phyloP scores from a whole-genome alignment of 2,797 vertebrate species.

The Gallirallus australis region DNA sequence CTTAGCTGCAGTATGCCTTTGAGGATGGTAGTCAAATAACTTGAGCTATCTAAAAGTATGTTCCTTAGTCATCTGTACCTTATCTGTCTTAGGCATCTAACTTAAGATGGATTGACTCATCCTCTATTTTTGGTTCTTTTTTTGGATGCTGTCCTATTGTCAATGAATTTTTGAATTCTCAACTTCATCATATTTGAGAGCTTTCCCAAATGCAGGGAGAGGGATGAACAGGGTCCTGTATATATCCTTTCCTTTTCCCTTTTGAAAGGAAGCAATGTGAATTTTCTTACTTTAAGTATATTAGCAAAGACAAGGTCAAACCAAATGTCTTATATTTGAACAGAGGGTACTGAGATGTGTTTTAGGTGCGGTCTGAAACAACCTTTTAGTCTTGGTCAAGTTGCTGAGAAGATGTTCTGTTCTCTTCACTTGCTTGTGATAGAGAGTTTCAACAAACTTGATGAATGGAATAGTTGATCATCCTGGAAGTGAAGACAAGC shows the following conservation, averaged over 20 bases:
- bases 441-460: not conserved
- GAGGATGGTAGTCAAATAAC: not conserved
- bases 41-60: not conserved
- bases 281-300: not conserved
- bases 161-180: not conserved
- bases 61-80: not conserved
- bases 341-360: not conserved
- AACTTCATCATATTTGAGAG: not conserved
- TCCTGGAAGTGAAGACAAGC: not conserved
- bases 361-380: not conserved
- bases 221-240: not conserved
- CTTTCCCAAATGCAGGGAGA: not conserved
- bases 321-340: not conserved
- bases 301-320: not conserved
- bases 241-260: not conserved
- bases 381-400: not conserved
- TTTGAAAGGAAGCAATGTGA: not conserved
- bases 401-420: not conserved
- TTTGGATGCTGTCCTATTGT: not conserved
- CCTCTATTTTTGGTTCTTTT: not conserved
- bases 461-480: not conserved
- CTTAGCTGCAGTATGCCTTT: not conserved
- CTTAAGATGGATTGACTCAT: not conserved
- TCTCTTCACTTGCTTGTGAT: not conserved
- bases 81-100: not conserved